A percentile compares a stretch with the other conserved stretches of the same genome.
Evolutionary conservation across 1,140 invertebrate species (phyloP).

Genomic region (Calliopsis andreniformis): DNA sequence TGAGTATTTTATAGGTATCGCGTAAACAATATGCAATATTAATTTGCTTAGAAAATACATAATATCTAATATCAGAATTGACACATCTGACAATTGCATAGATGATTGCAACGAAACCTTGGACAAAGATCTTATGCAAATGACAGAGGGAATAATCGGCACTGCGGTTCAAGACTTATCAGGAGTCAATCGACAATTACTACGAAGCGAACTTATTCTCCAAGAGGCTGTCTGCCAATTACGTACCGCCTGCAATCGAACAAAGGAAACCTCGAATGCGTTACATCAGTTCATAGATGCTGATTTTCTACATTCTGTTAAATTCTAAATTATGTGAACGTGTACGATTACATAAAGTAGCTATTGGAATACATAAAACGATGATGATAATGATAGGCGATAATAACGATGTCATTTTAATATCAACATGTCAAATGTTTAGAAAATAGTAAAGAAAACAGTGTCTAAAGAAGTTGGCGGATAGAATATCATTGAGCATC

Average conservation of each 20-base stretch:
- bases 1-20: constrained; percentile 12
- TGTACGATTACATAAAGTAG: constrained; percentile 49
- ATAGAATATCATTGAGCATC: constrained; percentile 74
- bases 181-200: constrained; percentile 75
- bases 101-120: constrained; percentile 78
- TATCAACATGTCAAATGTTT: constrained; percentile 46
- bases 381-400: constrained; percentile 23
- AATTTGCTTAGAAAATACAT: constrained; percentile 38
- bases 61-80: constrained; percentile 57
- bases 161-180: constrained; percentile 73
- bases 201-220: constrained; percentile 77
- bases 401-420: constrained; percentile 28
- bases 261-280: constrained; percentile 68
- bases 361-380: constrained; percentile 17
- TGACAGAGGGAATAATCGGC: constrained; percentile 71
- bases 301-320: constrained; percentile 76
- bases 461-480: constrained; percentile 63
- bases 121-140: constrained; percentile 73
- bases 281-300: constrained; percentile 73
- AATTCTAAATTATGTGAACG: constrained; percentile 70
- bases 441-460: constrained; percentile 43
- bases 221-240: constrained; percentile 78
- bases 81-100: constrained; percentile 62
- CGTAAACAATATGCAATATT: constrained; percentile 40
- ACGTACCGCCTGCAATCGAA: constrained; percentile 68